Percentiles rank a stretch among this genome's conserved stretches.
Conservation (phyloP, 2,797 vertebrate genomes). For the Acanthurus leucopareius region DNA sequence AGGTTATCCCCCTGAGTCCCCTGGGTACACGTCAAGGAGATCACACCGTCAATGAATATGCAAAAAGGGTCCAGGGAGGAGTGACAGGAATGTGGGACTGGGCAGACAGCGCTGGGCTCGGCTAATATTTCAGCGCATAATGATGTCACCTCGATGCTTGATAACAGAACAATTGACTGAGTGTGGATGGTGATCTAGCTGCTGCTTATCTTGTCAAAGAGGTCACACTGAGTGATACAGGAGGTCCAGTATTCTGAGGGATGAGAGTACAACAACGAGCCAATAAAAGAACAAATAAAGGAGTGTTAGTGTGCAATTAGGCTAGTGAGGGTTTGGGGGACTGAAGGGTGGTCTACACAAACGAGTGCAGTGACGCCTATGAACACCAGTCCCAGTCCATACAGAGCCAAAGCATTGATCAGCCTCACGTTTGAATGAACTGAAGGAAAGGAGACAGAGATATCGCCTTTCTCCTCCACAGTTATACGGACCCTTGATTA, state of each 20-base stretch:
- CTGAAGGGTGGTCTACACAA: constrained; percentile 72
- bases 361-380: constrained; percentile 83
- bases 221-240: constrained; percentile 33
- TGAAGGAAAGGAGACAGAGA: constrained; percentile 70
- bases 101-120: constrained; percentile 31
- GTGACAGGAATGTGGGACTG: constrained; percentile 47
- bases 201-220: constrained; percentile 59
- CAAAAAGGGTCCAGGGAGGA: constrained; percentile 58
- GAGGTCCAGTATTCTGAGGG: neutral
- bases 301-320: constrained; percentile 46
- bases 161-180: constrained; percentile 66
- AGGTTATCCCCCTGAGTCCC: constrained; percentile 79
- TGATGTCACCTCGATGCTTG: constrained; percentile 69
- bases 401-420: constrained; percentile 88
- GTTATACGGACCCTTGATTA: constrained; percentile 57
- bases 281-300: neutral
- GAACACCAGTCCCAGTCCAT: constrained; percentile 81
- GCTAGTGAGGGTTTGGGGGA: constrained; percentile 21
- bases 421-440: constrained; percentile 81
- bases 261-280: neutral
- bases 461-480: constrained; percentile 78
- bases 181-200: constrained; percentile 41
- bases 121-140: constrained; percentile 71
- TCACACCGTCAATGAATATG: constrained; percentile 80
- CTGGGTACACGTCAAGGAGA: constrained; percentile 75